These are phyloP conservation scores for Orbicella faveolata DNA, from an alignment of 64 coral and sea anemone species.

Conservation along the genomic window DNA sequence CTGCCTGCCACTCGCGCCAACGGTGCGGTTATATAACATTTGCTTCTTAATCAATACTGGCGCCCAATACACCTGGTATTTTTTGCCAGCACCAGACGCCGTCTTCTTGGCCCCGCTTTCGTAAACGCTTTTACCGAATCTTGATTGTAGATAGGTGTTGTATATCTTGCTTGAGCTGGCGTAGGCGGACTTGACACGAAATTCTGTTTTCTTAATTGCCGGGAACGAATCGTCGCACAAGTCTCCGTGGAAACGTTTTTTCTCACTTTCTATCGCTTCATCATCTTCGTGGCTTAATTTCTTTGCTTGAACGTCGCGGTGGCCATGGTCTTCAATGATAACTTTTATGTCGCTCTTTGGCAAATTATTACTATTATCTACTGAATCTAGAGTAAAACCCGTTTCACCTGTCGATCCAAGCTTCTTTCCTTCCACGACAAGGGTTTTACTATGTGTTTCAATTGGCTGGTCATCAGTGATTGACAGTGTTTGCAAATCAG, in stretches of 20 bases:
- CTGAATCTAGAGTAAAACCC: not conserved
- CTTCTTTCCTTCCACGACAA: constrained; percentile 8
- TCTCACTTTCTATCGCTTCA: not conserved
- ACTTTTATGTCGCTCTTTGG: not conserved
- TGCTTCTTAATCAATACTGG: not conserved
- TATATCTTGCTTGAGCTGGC: not conserved
- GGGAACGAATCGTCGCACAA: not conserved
- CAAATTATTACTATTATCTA: not conserved
- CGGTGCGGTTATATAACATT: not conserved
- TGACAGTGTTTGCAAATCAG: constrained; percentile 12
- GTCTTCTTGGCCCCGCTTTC: not conserved
- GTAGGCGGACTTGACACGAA: not conserved
- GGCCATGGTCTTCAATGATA: not conserved
- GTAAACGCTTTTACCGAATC: constrained; percentile 24
- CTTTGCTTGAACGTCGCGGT: not conserved
- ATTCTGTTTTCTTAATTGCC: not conserved
- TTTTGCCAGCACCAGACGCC: not conserved
- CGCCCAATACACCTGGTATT: constrained; percentile 17
- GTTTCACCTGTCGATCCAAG: not conserved
- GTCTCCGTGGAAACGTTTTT: constrained; percentile 1
- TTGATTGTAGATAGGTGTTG: not conserved
- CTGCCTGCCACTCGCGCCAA: not conserved
- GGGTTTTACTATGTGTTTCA: not conserved
- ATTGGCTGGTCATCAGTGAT: not conserved
- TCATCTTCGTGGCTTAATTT: not conserved